A percentile compares a stretch with the other conserved stretches of the same genome.
These are phyloP conservation scores for Natrix natrix DNA, from an alignment of 2,797 vertebrate species.

Conservation along the genomic window DNA sequence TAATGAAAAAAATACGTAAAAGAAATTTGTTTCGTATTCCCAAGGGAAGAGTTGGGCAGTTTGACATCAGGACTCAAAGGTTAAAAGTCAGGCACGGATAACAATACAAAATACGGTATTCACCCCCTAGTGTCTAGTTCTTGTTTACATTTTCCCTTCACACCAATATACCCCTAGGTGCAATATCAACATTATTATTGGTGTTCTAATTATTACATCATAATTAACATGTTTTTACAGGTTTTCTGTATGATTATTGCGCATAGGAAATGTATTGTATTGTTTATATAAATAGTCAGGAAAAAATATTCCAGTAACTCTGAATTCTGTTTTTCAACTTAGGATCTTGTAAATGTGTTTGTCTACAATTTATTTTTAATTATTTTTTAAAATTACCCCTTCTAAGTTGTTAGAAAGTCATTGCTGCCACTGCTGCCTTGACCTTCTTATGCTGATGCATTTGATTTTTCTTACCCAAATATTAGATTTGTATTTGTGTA, in stretches of 20 bases:
- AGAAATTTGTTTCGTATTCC: neutral
- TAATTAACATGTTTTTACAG: constrained; percentile 49
- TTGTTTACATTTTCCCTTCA: neutral
- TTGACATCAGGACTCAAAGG: neutral
- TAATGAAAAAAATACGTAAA: neutral
- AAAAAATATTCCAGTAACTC: constrained; percentile 33
- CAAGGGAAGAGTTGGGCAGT: neutral
- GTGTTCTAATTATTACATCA: constrained; percentile 20
- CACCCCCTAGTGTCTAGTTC: neutral
- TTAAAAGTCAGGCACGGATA: neutral
- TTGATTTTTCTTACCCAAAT: neutral
- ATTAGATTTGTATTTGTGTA: neutral
- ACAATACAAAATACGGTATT: neutral
- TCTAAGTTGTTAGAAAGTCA: constrained; percentile 45
- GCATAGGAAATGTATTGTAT: constrained; percentile 47
- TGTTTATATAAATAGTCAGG: constrained; percentile 46
- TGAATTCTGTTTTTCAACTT: constrained; percentile 56
- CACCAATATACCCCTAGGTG: neutral
- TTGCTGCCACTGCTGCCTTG: neutral
- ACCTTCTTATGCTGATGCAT: neutral
- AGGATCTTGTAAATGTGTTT: constrained; percentile 51
- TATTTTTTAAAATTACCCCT: constrained; percentile 45
- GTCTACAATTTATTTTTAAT: constrained; percentile 54
- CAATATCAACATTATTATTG: neutral
- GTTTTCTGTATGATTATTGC: constrained; percentile 55